Conservation (phyloP, 2,888 invertebrate species). For the Diarsia dahlii region DNA sequence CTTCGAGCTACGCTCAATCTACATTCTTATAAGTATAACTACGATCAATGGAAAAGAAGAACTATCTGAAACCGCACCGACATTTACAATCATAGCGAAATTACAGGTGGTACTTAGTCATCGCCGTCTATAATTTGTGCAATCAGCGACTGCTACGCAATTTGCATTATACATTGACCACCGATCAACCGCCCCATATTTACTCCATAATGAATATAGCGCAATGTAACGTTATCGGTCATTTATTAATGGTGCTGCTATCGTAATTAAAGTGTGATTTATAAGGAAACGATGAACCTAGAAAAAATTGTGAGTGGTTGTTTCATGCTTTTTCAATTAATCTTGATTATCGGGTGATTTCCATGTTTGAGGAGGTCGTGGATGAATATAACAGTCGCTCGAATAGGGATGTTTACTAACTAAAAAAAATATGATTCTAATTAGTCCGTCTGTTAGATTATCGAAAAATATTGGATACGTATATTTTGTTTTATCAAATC, state of each 20-base stretch:
- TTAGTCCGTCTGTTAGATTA: too few relatives aligned
- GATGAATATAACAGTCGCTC: background rate
- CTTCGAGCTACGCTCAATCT: background rate
- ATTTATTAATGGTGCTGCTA: conserved; percentile 4
- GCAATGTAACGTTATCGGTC: conserved; percentile 16
- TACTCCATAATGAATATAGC: conserved; percentile 1
- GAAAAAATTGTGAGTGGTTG: background rate
- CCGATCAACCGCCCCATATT: conserved; percentile 12
- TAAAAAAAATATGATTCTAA: too few relatives aligned
- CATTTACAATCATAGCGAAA: conserved; percentile 7
- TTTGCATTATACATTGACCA: conserved; percentile 26
- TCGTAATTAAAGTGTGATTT: conserved; percentile 3
- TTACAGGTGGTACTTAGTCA: background rate
- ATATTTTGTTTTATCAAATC: too few relatives aligned
- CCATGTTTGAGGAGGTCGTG: background rate
- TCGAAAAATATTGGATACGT: too few relatives aligned
- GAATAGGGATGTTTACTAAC: too few relatives aligned
- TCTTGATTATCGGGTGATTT: background rate
- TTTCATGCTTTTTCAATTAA: background rate
- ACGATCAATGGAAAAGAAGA: too few relatives aligned
- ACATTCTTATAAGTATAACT: background rate
- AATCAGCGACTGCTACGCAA: conserved; percentile 1
- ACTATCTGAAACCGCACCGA: background rate
- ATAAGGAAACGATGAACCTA: background rate
- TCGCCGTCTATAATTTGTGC: conserved; percentile 17